Evolutionary conservation across 2,113 vertebrate genomes (phyloP).

Genomic region (Mystacornis crossleyi): DNA sequence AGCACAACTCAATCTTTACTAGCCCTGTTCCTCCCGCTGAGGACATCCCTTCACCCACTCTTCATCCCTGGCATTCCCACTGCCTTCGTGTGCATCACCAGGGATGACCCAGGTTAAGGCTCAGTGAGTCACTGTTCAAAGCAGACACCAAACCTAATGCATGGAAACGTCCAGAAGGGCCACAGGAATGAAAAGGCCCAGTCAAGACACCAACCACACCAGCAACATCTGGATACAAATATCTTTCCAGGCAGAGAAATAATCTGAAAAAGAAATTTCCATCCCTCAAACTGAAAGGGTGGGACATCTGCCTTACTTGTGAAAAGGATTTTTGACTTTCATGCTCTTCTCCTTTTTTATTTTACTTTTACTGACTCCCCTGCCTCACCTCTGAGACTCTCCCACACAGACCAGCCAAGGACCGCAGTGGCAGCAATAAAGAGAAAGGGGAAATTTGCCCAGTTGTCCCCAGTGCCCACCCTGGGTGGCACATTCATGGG

Average conservation of each 20-base stretch:
- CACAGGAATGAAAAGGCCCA: neutral
- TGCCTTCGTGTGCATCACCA: neutral
- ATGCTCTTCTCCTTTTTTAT: neutral
- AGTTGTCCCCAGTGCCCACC: neutral
- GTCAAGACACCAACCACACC: neutral
- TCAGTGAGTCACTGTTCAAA: neutral
- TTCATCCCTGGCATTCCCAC: neutral
- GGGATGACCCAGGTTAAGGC: neutral
- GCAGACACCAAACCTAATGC: neutral
- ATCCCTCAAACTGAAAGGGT: neutral
- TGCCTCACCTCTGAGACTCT: neutral
- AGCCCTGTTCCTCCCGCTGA: neutral
- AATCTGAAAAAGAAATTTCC: neutral
- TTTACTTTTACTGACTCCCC: neutral
- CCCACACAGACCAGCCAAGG: neutral
- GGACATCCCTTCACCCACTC: neutral
- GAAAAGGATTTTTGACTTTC: neutral
- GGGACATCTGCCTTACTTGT: neutral
- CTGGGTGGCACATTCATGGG: accelerated
- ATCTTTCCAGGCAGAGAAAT: neutral
- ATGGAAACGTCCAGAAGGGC: neutral
- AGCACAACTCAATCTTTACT: neutral
- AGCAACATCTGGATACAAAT: neutral
- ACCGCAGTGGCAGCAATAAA: constrained; percentile 14
- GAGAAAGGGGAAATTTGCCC: constrained; percentile 43